Evolutionary conservation across 2,113 vertebrate genomes (phyloP).

Genomic region (Leucosticte australis): DNA sequence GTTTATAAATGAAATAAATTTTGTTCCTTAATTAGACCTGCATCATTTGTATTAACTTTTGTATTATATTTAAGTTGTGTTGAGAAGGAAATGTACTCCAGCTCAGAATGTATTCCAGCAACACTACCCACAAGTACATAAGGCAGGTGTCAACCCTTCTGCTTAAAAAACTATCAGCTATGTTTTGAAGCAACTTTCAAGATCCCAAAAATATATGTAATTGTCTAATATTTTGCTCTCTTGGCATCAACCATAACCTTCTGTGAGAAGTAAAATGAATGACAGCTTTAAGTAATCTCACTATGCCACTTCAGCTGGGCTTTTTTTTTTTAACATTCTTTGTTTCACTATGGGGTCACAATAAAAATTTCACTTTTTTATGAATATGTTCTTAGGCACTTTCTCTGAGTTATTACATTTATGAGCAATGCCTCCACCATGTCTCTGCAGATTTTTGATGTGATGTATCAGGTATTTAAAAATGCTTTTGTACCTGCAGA

Average conservation of each 20-base stretch:
- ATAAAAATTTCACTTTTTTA: not conserved
- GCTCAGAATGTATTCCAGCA: not conserved
- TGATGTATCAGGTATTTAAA: slow-evolving; percentile 17
- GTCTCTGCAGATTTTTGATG: slow-evolving; percentile 19
- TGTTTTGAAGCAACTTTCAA: slow-evolving; percentile 18
- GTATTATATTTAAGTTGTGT: not conserved
- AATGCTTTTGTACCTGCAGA: not conserved
- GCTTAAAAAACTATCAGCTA: not conserved
- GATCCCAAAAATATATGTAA: not conserved
- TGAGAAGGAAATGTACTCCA: not conserved
- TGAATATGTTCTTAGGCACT: not conserved
- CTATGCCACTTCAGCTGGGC: not conserved
- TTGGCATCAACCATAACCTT: not conserved
- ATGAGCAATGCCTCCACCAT: not conserved
- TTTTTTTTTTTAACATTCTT: not conserved
- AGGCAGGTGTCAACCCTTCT: not conserved
- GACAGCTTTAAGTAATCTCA: not conserved
- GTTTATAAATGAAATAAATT: not conserved
- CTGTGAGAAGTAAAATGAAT: not conserved
- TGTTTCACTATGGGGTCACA: not conserved
- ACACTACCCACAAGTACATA: not conserved
- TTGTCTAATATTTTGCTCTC: not conserved
- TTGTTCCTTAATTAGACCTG: not conserved
- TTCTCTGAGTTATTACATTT: slow-evolving; percentile 14
- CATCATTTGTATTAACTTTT: not conserved